A percentile compares a stretch with the other conserved stretches of the same genome.
phyloP scores from a whole-genome alignment of 2,797 vertebrate species.

The Schizothorax lantsangensis region DNA sequence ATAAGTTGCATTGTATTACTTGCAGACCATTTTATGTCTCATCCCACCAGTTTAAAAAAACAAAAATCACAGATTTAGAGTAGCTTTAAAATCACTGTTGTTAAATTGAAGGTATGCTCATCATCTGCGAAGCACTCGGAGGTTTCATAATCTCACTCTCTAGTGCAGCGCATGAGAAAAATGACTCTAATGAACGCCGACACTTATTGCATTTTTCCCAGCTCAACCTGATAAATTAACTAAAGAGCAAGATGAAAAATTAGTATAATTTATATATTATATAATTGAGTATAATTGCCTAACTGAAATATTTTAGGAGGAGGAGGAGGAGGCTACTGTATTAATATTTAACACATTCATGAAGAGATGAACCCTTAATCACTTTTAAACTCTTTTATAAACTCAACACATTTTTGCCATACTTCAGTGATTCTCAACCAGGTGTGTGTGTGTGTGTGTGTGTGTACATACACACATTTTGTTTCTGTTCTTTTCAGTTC shows the following conservation, averaged over 20 bases:
- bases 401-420: not conserved
- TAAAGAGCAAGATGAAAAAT: constrained; percentile 51
- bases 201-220: constrained; percentile 43
- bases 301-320: constrained; percentile 42
- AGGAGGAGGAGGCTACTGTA: constrained; percentile 38
- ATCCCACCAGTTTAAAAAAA: not conserved
- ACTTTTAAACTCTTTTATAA: not conserved
- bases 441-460: not conserved
- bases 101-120: constrained; percentile 21
- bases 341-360: constrained; percentile 23
- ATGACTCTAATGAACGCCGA: constrained; percentile 35
- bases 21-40: not conserved
- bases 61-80: constrained; percentile 40
- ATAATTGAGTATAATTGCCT: constrained; percentile 37
- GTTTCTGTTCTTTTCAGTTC: too few relatives aligned
- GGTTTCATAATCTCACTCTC: constrained; percentile 20
- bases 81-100: constrained; percentile 48
- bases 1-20: not conserved
- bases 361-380: constrained; percentile 5
- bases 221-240: constrained; percentile 66
- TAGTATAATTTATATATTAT: too few relatives aligned
- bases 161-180: constrained; percentile 6
- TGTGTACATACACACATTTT: too few relatives aligned
- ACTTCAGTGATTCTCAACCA: not conserved
- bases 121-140: not conserved